Conservation (phyloP, 2,888 invertebrate genomes). For the Anorthoa munda region DNA sequence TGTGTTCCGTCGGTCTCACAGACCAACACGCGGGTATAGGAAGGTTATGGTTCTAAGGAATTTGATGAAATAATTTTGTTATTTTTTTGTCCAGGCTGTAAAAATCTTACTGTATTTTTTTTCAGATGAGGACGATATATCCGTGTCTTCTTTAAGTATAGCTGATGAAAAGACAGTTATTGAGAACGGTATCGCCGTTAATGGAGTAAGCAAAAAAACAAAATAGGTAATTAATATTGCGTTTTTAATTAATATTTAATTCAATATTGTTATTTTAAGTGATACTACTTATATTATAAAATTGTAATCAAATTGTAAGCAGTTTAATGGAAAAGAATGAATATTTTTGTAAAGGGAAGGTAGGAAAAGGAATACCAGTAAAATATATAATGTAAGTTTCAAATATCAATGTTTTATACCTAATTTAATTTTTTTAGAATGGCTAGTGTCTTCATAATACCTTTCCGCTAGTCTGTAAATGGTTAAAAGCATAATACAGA, state of each 20-base stretch:
- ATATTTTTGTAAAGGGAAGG: constrained; percentile 51
- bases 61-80: background rate
- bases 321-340: constrained; percentile 24
- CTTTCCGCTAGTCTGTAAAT: constrained; percentile 51
- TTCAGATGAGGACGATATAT: constrained; percentile 86
- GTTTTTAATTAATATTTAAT: constrained; percentile 31
- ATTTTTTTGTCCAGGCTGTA: background rate
- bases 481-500: constrained; percentile 56
- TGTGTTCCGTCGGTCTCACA: no score
- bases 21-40: no score
- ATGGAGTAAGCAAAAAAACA: constrained; percentile 74
- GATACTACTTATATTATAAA: constrained; percentile 34
- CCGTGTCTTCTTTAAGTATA: constrained; percentile 83
- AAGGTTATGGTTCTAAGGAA: background rate
- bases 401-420: constrained; percentile 13
- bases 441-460: constrained; percentile 25
- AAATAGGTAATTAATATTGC: constrained; percentile 41
- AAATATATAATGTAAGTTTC: constrained; percentile 13
- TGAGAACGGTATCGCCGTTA: constrained; percentile 79
- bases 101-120: constrained; percentile 42
- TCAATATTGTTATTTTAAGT: constrained; percentile 52
- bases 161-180: constrained; percentile 83
- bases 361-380: constrained; percentile 14
- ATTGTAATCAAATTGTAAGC: constrained; percentile 46
- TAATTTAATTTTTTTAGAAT: constrained; percentile 32